A percentile compares a stretch with the other conserved stretches of the same genome.
Evolutionary conservation across 2,888 invertebrate species (phyloP).

Genomic region (Spialia ferax): DNA sequence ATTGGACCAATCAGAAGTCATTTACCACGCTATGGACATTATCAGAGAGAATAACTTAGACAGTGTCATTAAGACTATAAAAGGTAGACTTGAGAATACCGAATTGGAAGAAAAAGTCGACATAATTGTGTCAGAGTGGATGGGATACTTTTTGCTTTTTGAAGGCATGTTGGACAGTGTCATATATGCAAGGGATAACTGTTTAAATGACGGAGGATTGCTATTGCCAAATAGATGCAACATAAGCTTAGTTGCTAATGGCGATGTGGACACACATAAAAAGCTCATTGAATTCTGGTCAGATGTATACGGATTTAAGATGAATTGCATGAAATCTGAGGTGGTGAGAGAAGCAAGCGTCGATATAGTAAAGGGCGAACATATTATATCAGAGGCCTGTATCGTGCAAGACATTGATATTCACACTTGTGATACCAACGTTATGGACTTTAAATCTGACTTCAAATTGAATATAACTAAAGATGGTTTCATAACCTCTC

Average conservation of each 20-base stretch:
- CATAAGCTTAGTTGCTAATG: conserved; percentile 93
- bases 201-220: conserved; percentile 91
- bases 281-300: conserved; percentile 95
- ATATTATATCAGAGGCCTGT: conserved; percentile 89
- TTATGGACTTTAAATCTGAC: conserved; percentile 90
- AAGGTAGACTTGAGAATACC: conserved; percentile 95
- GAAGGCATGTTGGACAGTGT: conserved; percentile 99
- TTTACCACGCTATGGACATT: conserved; percentile 98
- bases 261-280: conserved; percentile 91
- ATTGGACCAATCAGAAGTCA: conserved; percentile 98
- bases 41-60: conserved; percentile 93
- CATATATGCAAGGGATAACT: conserved; percentile 94
- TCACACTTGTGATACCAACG: conserved; percentile 89
- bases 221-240: conserved; percentile 95
- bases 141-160: conserved; percentile 98
- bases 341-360: conserved; percentile 91
- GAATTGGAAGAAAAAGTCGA: conserved; percentile 93
- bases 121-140: conserved; percentile 98
- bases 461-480: conserved; percentile 89
- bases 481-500: conserved; percentile 91
- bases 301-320: conserved; percentile 97
- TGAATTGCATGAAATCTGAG: conserved; percentile 96
- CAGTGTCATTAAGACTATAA: conserved; percentile 91
- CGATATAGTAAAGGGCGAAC: conserved; percentile 80
- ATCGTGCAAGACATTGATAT: conserved; percentile 92